Base-by-base conservation (phyloP, 2,888 invertebrate genomes). In the Tipula lateralis region DNA sequence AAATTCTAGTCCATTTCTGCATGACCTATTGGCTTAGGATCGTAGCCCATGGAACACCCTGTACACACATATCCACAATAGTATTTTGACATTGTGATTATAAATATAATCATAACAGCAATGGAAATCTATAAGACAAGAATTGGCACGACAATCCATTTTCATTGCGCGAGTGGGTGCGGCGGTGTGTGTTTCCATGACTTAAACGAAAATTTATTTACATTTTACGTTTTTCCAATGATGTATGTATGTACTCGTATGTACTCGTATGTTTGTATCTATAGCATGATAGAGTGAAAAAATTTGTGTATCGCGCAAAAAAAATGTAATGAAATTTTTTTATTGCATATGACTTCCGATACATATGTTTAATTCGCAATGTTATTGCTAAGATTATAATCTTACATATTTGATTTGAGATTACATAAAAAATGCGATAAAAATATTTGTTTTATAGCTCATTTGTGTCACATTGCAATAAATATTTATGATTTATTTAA, bases 401-500 rank as follows among this genome's bases (percentile, higher is more conserved):
- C 39, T n/a, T 24, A 7, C 24, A 24, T 7, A 24, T 66, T 66
- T 24, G 24, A 66, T 66, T 2, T 66, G 9, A 50, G 50, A 50
- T 50, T 50, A 9, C 66, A 24, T n/a, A 9, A n/a, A 66, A 66
- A 66, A 50, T 16, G 12, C 16, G 16, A 50, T 50, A 50, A 66
- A 66, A 66, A 24, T 66, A 16, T 66, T 66, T 66, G n/a, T n/a
- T 66, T 66, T 66, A 66, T 66, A 24, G 24, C 24, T 66, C 66
- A 66, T 66, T 66, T 66, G 24, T 66, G 66, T 66, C 24, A 66
- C 66, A 24, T 24, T 66, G 66, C 66, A 66, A 12, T 66, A 66
- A 66, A 66, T 66, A 66, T 24, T 66, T 66, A 66, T 66, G 66
- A 66, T 66, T 66, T 66, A 66, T 66, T 24, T 66, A 66, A 66